Evolutionary conservation across 2,888 invertebrate species (phyloP).

Genomic region (Eubasilissa splendida): DNA sequence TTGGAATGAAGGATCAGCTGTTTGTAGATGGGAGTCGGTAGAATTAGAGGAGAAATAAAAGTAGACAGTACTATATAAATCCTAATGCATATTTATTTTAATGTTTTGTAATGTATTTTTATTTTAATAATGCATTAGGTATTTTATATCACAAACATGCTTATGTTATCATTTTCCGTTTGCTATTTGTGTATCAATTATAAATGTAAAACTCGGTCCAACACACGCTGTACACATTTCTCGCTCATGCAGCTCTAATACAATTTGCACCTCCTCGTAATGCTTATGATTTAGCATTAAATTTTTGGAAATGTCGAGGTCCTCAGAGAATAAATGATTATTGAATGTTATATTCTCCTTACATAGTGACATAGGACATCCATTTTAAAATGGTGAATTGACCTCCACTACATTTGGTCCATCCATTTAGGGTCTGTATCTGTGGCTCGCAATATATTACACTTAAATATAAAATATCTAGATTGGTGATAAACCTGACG

Average conservation of each 20-base stretch:
- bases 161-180: constrained; percentile 47
- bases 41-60: neutral
- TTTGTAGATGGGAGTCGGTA: too few relatives aligned
- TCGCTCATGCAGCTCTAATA: neutral
- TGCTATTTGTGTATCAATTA: constrained; percentile 55
- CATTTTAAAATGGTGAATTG: constrained; percentile 17
- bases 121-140: constrained; percentile 56
- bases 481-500: constrained; percentile 20
- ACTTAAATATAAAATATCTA: constrained; percentile 13
- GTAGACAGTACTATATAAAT: constrained; percentile 54
- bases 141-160: constrained; percentile 58
- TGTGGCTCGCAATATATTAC: constrained; percentile 7
- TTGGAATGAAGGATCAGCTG: too few relatives aligned
- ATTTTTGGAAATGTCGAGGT: neutral
- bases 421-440: constrained; percentile 9
- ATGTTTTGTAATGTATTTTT: neutral
- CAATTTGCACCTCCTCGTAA: constrained; percentile 7
- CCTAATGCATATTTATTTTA: constrained; percentile 57
- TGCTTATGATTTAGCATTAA: constrained; percentile 21
- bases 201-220: constrained; percentile 27
- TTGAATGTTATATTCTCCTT: constrained; percentile 10
- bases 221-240: constrained; percentile 28
- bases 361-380: constrained; percentile 21
- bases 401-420: constrained; percentile 27
- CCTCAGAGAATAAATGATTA: neutral